Base-by-base conservation (phyloP, 2,888 invertebrate genomes). In the Cephalotes varians region DNA sequence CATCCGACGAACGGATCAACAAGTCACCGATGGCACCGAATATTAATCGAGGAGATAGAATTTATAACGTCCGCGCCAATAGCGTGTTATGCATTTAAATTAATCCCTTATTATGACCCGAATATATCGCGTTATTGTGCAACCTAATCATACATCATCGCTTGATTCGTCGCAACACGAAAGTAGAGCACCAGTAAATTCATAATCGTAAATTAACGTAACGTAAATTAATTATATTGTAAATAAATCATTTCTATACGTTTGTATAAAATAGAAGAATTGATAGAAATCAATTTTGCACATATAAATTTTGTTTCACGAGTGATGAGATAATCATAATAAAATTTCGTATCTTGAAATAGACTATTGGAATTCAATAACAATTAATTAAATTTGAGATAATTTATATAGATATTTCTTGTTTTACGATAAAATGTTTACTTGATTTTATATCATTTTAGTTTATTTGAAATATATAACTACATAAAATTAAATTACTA, bases 1-100 rank as follows among this genome's bases (percentile, higher is more conserved):
- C 80, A 51, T 65, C 60, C 56, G 83, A 77, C 77, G 58, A 65
- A 82, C 67, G 84, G 83, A 88, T 88, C 88, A 88, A 88, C 88
- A 84, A 88, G 88, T 88, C 88, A 83, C 18, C 74, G 28, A 40
- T 47, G 80, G 71, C 47, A 80, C 82, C 77, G 83, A 88, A 88
- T 88, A 88, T 86, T 88, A 88, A 88, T 85, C 81, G 82, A 64
- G 37, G 21, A 82, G 81, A 88, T 86, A 85, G 84, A 84, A 88
- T 88, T 85, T 82, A 80, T 72, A 85, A 64, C 84, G 56, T 25
- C 65, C 58, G 21, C 54, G 51, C 49, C 54, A 62, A 72, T 49
- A 58, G 60, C 72, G 60, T 60, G 77, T 76, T 85, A 83, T 85
- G 74, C 84, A 60, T 85, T 88, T 85, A 82, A 88, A 85, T 86